phyloP scores from a whole-genome alignment of 2,113 vertebrate species.

The Rostratula benghalensis region DNA sequence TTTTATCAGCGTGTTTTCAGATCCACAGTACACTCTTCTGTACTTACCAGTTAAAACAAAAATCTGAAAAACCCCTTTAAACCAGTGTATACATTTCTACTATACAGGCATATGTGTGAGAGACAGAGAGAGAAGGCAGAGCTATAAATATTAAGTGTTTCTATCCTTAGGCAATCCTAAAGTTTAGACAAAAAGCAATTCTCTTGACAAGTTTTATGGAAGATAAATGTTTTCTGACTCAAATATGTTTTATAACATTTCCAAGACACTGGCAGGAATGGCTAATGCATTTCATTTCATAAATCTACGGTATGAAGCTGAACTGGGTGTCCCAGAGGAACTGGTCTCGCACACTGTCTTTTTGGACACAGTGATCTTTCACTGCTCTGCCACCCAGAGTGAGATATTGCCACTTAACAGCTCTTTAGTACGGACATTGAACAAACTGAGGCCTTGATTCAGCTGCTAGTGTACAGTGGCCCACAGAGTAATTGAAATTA shows the following conservation, averaged over 20 bases:
- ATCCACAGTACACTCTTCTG: not conserved
- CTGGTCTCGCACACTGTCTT: not conserved
- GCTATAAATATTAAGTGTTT: not conserved
- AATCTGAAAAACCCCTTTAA: not conserved
- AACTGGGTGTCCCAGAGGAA: conserved; percentile 23
- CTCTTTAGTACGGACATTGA: not conserved
- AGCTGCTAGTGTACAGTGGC: not conserved
- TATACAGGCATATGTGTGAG: not conserved
- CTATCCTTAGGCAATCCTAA: not conserved
- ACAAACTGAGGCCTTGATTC: not conserved
- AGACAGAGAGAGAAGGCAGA: not conserved
- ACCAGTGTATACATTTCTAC: not conserved
- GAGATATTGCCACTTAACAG: conserved; percentile 22
- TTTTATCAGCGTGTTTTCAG: conserved; percentile 11
- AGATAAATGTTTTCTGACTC: conserved; percentile 15
- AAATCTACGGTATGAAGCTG: conserved; percentile 24
- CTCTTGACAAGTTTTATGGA: conserved; percentile 9
- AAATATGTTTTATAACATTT: not conserved
- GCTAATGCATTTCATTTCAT: conserved; percentile 25
- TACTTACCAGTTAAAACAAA: not conserved
- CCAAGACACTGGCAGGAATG: not conserved
- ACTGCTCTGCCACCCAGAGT: not conserved
- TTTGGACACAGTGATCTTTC: not conserved
- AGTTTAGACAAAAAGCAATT: conserved; percentile 25
- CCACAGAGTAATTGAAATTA: not conserved